phyloP scores from a whole-genome alignment of 2,113 vertebrate genomes.

The Trachemys scripta region DNA sequence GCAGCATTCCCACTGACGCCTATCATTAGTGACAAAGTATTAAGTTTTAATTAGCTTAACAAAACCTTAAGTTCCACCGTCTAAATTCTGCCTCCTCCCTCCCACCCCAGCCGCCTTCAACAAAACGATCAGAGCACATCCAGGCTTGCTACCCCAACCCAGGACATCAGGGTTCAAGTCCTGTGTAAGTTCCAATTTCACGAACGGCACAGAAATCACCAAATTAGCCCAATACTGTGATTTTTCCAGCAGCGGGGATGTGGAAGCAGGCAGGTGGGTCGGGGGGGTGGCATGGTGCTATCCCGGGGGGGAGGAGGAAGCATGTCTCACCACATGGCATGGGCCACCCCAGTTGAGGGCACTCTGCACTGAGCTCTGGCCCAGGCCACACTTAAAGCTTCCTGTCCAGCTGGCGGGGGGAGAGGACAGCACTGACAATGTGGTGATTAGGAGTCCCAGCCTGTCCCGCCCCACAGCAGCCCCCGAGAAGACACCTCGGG shows the following conservation, averaged over 20 bases:
- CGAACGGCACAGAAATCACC: too few relatives aligned
- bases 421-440: not conserved
- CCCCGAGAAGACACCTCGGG: too few relatives aligned
- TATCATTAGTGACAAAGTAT: not conserved
- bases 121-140: not conserved
- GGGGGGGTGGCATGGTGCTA: too few relatives aligned
- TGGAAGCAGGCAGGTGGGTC: too few relatives aligned
- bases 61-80: not conserved
- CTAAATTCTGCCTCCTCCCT: too few relatives aligned
- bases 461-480: too few relatives aligned
- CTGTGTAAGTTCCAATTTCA: too few relatives aligned
- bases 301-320: too few relatives aligned
- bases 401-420: not conserved
- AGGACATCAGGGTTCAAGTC: not conserved
- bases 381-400: not conserved
- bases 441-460: not conserved
- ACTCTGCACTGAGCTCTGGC: not conserved
- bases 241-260: not conserved
- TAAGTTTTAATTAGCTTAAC: not conserved
- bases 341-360: too few relatives aligned
- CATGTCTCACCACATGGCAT: not conserved
- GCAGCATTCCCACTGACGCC: not conserved
- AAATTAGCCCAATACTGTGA: too few relatives aligned
- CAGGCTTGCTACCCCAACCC: not conserved
- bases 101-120: not conserved